Conservation (phyloP, 1,140 invertebrate genomes). For the Nasonia longicornis region DNA sequence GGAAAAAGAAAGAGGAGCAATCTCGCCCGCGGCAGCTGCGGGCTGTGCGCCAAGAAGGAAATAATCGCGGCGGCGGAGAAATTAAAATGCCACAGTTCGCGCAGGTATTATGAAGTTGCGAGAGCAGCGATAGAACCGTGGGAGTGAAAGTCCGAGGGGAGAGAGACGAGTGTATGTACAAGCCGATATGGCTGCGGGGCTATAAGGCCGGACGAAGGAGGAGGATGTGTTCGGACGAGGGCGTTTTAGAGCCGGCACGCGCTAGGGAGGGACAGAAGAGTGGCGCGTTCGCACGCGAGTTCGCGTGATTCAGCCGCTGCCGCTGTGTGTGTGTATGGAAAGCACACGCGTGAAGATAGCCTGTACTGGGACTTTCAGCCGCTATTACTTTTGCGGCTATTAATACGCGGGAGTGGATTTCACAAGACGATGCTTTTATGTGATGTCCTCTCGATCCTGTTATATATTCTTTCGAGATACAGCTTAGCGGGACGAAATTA, state of each 20-base stretch:
- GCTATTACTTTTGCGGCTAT: background rate
- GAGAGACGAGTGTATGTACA: constrained; percentile 3
- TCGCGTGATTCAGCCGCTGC: constrained; percentile 57
- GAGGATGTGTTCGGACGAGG: background rate
- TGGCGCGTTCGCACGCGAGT: constrained; percentile 57
- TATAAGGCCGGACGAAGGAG: background rate
- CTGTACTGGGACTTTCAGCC: background rate
- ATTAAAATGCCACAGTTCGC: constrained; percentile 33
- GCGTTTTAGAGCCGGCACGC: background rate
- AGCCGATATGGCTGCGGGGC: background rate
- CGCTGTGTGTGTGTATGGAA: constrained; percentile 5
- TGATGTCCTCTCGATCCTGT: background rate
- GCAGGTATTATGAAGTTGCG: constrained; percentile 2
- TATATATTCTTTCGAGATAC: too few relatives aligned
- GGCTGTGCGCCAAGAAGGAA: constrained; percentile 20
- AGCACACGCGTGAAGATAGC: constrained; percentile 9
- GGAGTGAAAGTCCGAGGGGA: constrained; percentile 26
- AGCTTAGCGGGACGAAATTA: background rate
- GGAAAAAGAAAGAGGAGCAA: background rate
- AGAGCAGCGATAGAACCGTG: constrained; percentile 16
- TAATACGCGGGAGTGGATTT: background rate
- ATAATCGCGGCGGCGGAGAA: constrained; percentile 20
- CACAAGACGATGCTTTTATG: background rate
- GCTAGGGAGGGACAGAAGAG: constrained; percentile 33
- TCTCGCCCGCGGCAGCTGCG: background rate